Base-by-base conservation (phyloP, 1,140 invertebrate genomes). In the Drosophila ercepeae region DNA sequence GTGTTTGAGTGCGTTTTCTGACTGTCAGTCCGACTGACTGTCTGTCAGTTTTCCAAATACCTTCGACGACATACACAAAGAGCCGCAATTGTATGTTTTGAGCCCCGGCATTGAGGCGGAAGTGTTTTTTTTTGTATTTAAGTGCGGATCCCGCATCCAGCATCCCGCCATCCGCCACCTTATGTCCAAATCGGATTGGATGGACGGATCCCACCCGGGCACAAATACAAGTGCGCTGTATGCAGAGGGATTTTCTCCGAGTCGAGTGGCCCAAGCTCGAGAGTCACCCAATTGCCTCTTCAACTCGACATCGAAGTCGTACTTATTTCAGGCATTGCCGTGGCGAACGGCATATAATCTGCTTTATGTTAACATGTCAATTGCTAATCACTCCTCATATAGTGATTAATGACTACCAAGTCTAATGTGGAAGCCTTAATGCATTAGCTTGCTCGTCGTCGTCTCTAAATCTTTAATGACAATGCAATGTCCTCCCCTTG, bases 311-410 rank as follows among this genome's bases (percentile, higher is more conserved):
- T 13, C 36, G 36, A 16, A 39, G 36, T 13, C 68, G 50, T 48
- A 41, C n/a, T 54, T 23, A 18, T 44, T 23, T 44, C 7, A 14
- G 19, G 23, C 1, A 21, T n/a, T 48, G 46, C n/a, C 25, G 9
- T 14, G 3, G 13, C 9, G 46, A 42, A 13, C 18, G 18, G 39
- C 19, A 45, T 29, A 61, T 54, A 67, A 54, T 69, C 63, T 42
- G 13, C 21, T 45, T 67, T 69, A 65, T 69, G 63, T 27, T 27
- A 52, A 68, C 51, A 69, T 64, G 59, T 64, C 60, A 64, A 64
- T 61, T 36, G 60, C 60, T 64, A 64, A 64, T 64, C 55, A 46
- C 18, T 39, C 60, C 16, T 9, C 16, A 8, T 42, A 14, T 42
- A 19, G 39, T 54, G 50, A 39, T 41, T 53, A 41, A 9, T 19